Percentiles rank a stretch among this genome's conserved stretches.
Conservation (phyloP, 2,797 vertebrate genomes). For the Sphenopsis melanotis region DNA sequence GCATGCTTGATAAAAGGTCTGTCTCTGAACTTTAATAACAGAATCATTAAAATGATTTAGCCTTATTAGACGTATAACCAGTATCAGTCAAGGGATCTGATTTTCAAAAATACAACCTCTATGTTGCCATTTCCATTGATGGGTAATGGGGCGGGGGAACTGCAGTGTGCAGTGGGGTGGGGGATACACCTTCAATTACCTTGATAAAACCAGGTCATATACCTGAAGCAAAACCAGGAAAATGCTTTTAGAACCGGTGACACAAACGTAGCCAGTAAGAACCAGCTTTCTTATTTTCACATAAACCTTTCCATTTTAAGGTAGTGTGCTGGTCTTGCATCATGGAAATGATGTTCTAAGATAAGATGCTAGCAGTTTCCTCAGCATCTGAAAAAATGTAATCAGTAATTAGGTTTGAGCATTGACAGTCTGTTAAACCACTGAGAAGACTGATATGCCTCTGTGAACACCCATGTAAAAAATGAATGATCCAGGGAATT, state of each 20-base stretch:
- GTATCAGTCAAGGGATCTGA: neutral
- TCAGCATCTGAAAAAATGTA: neutral
- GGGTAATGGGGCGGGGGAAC: rapidly evolving
- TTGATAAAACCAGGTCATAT: neutral
- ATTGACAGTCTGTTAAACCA: neutral
- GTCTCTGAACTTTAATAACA: neutral
- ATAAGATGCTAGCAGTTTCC: neutral
- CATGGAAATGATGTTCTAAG: rapidly evolving
- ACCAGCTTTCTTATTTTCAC: neutral
- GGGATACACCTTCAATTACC: neutral
- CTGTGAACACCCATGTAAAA: neutral
- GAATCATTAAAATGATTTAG: neutral
- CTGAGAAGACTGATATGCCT: neutral
- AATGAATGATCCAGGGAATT: neutral
- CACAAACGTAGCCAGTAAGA: neutral
- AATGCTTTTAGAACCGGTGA: neutral
- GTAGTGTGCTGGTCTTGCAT: neutral
- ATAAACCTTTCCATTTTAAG: neutral
- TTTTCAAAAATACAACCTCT: neutral
- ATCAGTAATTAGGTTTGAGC: neutral
- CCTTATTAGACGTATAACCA: neutral
- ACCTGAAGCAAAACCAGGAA: neutral
- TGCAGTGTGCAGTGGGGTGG: neutral
- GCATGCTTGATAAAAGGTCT: neutral
- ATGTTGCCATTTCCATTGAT: neutral